Conservation (phyloP, 2,797 vertebrate species). For the Momotus momota region DNA sequence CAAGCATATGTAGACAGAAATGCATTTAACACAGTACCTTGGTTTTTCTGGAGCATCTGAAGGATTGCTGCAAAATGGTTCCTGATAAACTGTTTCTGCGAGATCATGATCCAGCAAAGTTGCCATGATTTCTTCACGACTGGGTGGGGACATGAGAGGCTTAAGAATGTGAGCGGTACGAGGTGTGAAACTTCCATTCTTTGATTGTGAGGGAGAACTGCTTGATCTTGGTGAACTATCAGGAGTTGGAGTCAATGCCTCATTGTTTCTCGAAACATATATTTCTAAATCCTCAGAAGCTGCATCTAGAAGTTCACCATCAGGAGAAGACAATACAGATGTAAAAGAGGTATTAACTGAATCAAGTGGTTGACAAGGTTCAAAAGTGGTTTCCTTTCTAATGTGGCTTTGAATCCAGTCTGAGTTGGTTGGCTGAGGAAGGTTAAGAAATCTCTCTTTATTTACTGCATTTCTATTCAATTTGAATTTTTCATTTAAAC, state of each 20-base stretch:
- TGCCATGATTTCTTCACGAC: conserved; percentile 93
- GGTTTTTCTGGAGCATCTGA: conserved; percentile 92
- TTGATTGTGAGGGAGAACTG: conserved; percentile 91
- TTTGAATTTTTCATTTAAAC: conserved; percentile 78
- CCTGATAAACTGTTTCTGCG: conserved; percentile 92
- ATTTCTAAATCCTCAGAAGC: conserved; percentile 86
- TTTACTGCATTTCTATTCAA: conserved; percentile 76
- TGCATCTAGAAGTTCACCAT: conserved; percentile 86
- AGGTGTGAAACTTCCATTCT: conserved; percentile 84
- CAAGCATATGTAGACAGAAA: background rate
- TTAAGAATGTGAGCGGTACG: conserved; percentile 91
- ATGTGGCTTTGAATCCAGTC: conserved; percentile 88
- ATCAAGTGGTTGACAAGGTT: conserved; percentile 82
- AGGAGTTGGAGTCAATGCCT: conserved; percentile 89
- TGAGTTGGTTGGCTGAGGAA: conserved; percentile 82
- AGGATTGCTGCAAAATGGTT: conserved; percentile 97
- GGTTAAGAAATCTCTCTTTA: conserved; percentile 86
- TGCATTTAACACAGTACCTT: conserved; percentile 83
- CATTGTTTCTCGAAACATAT: conserved; percentile 83
- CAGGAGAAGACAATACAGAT: conserved; percentile 80
- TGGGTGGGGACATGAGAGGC: conserved; percentile 97
- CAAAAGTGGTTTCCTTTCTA: conserved; percentile 80
- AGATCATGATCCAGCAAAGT: conserved; percentile 92
- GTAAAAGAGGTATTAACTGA: conserved; percentile 87
- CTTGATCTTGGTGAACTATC: conserved; percentile 94